Base-by-base conservation (phyloP, 2,888 invertebrate species). In the Lycocerus yunnanus region DNA sequence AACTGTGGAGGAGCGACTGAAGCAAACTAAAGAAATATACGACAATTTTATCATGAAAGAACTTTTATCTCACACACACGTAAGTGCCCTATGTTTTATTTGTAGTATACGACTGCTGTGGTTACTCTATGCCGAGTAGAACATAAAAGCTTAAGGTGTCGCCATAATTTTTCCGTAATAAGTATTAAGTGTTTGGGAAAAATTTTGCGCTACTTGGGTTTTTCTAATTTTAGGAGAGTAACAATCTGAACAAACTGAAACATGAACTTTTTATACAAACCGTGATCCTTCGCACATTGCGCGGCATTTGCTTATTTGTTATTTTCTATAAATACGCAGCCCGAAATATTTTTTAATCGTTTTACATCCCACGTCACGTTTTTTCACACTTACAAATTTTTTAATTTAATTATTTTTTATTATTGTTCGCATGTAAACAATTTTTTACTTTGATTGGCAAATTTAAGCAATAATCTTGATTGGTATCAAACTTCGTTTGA, bases 1-100 rank as follows among this genome's bases (percentile, higher is more conserved):
- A 89, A 96, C 97, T 84, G 93, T 95, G 78, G 99, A 99, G 84
- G 99, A 99, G 86, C 91, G 99, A 86, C 93, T 95, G 89, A 95
- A 96, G 88, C 92, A 96, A 84, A 98, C 98, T 77, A 92, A 96
- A 85, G 97, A 98, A 88, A 97, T 99, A 85, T 99, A 99, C 90
- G 99, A 99, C 90, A 98, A 97, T 91, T 99, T 97, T 91, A 99
- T 99, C 87, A 99, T 99, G 99, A 98, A 98, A 88, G 99, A 99
- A 91, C 92, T 99, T 88, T 91, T 99, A 88, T 96, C 99, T 81
- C 97, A 98, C 90, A 94, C 98, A 84, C 98, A 99, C 91, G 99
- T 99, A 91, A 95, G 95, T 93, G 83, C 24, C 43, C n/a, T 63
- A 67, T 66, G 66, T 66, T 43, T 18, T 66, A 21, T 43, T 15